These are phyloP conservation scores for Hippopotamyrus pictus DNA, from an alignment of 2,797 vertebrate genomes.

Conservation along the genomic window DNA sequence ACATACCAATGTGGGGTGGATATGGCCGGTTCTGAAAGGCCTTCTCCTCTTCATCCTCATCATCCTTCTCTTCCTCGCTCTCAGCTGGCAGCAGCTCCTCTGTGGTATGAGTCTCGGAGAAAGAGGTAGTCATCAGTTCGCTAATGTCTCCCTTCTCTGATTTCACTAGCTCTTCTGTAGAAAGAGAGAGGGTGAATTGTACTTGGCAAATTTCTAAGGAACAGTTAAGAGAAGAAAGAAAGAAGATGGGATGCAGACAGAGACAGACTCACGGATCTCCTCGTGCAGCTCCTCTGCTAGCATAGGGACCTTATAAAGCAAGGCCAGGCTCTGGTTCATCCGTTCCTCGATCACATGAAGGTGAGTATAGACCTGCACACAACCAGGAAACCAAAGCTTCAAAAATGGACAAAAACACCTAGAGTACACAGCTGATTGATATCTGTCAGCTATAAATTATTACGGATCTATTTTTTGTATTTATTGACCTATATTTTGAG, in stretches of 20 bases:
- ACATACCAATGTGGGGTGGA: conserved; percentile 61
- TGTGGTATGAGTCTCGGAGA: conserved; percentile 70
- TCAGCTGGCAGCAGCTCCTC: conserved; percentile 68
- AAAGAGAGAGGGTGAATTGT: not conserved
- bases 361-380: conserved; percentile 75
- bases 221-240: not conserved
- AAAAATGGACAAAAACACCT: not conserved
- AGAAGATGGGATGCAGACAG: not conserved
- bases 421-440: not conserved
- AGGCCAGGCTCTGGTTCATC: conserved; percentile 83
- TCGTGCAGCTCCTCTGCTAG: conserved; percentile 71
- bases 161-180: conserved; percentile 62
- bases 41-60: conserved; percentile 67
- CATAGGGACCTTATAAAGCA: conserved; percentile 76
- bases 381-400: not conserved
- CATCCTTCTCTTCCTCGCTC: conserved; percentile 68
- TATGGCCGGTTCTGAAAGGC: conserved; percentile 69
- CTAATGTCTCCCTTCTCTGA: conserved; percentile 67
- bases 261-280: conserved; percentile 70
- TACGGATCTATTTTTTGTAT: not conserved
- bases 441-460: not conserved
- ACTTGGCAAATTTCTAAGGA: not conserved
- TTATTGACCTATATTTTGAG: not conserved
- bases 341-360: conserved; percentile 86
- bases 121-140: conserved; percentile 71